phyloP scores from a whole-genome alignment of 2,797 vertebrate species.

The Pipistrellus pygmaeus region DNA sequence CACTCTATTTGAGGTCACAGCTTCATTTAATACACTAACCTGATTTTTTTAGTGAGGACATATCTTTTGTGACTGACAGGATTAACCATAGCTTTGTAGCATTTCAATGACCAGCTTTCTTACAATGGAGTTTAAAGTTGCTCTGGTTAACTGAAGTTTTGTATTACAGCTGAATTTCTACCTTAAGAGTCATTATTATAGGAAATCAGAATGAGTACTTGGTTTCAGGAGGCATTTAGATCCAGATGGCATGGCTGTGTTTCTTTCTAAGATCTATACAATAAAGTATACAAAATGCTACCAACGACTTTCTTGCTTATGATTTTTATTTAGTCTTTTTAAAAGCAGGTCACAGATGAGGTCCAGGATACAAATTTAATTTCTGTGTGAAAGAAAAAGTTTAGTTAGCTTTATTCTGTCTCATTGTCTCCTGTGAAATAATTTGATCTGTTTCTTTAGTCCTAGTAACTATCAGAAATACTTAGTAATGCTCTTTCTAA shows the following conservation, averaged over 20 bases:
- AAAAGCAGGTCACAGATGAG: neutral
- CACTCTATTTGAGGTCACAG: neutral
- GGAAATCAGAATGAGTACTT: neutral
- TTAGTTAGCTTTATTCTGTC: slow-evolving; percentile 30
- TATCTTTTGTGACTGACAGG: neutral
- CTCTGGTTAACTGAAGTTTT: neutral
- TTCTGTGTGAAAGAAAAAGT: neutral
- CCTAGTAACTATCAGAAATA: neutral
- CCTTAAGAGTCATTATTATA: slow-evolving; percentile 30
- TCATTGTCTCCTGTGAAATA: neutral
- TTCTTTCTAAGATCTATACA: slow-evolving; percentile 20
- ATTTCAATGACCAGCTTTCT: slow-evolving; percentile 35
- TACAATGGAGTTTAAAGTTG: neutral
- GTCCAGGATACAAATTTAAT: slow-evolving; percentile 38
- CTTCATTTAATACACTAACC: neutral
- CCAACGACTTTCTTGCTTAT: neutral
- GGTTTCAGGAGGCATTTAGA: neutral
- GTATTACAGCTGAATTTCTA: slow-evolving; percentile 17
- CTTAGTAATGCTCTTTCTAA: slow-evolving; percentile 27
- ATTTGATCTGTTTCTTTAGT: slow-evolving; percentile 39
- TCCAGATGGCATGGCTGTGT: neutral
- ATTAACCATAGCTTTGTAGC: neutral
- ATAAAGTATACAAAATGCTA: slow-evolving; percentile 54
- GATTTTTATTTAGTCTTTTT: slow-evolving; percentile 27
- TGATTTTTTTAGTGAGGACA: neutral